A percentile compares a stretch with the other conserved stretches of the same genome.
These are phyloP conservation scores for Archips crataeganus DNA, from an alignment of 2,888 invertebrate species.

Conservation along the genomic window DNA sequence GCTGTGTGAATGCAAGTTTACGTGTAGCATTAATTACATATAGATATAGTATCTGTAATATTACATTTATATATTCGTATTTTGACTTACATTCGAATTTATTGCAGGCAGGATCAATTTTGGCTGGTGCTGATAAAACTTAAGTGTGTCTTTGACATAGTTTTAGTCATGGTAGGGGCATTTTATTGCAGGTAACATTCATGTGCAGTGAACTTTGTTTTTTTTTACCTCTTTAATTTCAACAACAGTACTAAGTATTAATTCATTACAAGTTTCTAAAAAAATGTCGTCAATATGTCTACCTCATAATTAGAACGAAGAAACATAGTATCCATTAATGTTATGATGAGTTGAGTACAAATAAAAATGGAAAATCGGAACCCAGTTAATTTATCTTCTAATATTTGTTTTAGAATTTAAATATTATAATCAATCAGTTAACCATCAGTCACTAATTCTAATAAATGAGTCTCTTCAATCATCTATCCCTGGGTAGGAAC, in stretches of 20 bases:
- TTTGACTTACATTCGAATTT: background rate
- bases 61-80: background rate
- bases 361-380: background rate
- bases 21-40: background rate
- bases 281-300: background rate
- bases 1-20: slow-evolving; percentile 19
- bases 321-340: background rate
- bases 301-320: background rate
- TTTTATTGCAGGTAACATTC: background rate
- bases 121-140: background rate
- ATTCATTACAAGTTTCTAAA: background rate
- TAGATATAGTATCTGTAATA: too few relatives aligned
- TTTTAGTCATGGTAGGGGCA: background rate
- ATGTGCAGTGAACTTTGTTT: background rate
- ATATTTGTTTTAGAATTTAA: background rate
- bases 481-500: background rate
- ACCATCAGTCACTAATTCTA: too few relatives aligned
- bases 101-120: background rate
- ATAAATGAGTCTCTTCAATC: too few relatives aligned
- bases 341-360: background rate
- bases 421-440: background rate
- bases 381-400: background rate
- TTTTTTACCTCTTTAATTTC: slow-evolving; percentile 16
- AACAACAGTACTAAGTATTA: slow-evolving; percentile 22
- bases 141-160: background rate